Evolutionary conservation across 2,113 vertebrate genomes (phyloP).

Genomic region (Spilogale gracilis): DNA sequence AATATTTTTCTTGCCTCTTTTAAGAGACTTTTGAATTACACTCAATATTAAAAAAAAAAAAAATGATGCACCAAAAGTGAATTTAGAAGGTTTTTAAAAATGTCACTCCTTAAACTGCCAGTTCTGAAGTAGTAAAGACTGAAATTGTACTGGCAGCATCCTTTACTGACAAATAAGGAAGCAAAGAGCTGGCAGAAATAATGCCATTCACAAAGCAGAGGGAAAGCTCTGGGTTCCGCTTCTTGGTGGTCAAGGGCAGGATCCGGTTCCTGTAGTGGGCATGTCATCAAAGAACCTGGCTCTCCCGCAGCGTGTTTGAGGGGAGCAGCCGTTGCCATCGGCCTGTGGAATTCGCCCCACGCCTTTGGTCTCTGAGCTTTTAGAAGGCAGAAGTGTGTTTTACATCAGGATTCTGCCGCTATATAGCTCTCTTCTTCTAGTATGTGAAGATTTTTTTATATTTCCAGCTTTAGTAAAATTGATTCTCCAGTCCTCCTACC

Average conservation of each 20-base stretch:
- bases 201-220: background rate
- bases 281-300: background rate
- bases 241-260: background rate
- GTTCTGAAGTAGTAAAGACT: constrained; percentile 23
- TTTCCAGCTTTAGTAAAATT: background rate
- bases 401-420: background rate
- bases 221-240: background rate
- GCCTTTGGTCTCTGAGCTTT: background rate
- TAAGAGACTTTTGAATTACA: constrained; percentile 42
- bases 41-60: background rate
- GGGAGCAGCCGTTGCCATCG: background rate
- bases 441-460: background rate
- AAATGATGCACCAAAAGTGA: background rate
- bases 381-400: background rate
- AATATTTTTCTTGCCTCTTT: constrained; percentile 29
- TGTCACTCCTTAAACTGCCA: background rate
- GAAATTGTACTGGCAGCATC: background rate
- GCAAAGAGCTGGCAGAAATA: constrained; percentile 16
- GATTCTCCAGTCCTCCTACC: background rate
- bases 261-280: background rate
- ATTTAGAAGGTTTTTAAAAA: background rate
- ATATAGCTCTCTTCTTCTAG: background rate
- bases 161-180: constrained; percentile 46
- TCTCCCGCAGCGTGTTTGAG: background rate
- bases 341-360: background rate